phyloP scores from a whole-genome alignment of 2,888 invertebrate genomes.

The Flexamia atlantica region DNA sequence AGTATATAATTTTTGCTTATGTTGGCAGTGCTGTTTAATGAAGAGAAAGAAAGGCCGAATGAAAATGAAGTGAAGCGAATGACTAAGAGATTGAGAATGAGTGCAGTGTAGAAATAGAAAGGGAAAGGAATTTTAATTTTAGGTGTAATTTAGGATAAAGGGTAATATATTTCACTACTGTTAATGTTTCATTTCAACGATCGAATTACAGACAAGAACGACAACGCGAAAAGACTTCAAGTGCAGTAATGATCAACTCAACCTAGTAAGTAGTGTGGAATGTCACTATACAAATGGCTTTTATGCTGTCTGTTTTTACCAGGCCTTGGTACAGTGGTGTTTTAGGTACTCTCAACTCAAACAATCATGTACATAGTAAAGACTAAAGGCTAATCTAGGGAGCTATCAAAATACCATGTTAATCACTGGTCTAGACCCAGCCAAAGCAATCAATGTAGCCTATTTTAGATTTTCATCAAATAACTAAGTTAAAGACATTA shows the following conservation, averaged over 20 bases:
- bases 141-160: neutral
- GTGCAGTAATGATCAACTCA: neutral
- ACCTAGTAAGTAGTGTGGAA: neutral
- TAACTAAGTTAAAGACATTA: too few species aligned
- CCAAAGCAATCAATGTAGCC: too few species aligned
- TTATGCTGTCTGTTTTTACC: too few species aligned
- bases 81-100: neutral
- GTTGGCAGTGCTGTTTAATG: neutral
- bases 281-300: neutral
- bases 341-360: too few species aligned
- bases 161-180: neutral
- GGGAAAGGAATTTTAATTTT: conserved; percentile 23
- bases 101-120: conserved; percentile 1
- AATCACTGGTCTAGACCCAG: too few species aligned
- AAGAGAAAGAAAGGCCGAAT: neutral
- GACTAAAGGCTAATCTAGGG: too few species aligned
- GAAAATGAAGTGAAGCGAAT: neutral
- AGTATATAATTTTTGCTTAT: too few species aligned
- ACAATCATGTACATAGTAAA: too few species aligned
- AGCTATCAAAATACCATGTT: too few species aligned
- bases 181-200: neutral
- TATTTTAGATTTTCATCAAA: too few species aligned
- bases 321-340: too few species aligned
- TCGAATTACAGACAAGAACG: neutral
- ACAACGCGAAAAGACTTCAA: neutral